Evolutionary conservation across 2,113 vertebrate genomes (phyloP).

Genomic region (Albula glossodonta): DNA sequence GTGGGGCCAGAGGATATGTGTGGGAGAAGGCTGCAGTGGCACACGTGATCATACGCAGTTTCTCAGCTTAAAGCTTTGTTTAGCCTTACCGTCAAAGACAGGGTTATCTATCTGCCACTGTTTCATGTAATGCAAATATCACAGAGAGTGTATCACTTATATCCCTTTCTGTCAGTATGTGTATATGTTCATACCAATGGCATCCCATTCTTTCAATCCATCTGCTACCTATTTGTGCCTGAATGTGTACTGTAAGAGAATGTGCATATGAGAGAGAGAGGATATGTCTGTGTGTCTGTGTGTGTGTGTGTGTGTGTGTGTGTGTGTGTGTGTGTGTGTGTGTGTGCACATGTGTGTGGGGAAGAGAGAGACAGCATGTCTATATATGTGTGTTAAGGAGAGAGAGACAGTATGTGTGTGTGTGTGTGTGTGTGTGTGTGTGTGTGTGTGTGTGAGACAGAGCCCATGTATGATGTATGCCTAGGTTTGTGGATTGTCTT

Average conservation of each 20-base stretch:
- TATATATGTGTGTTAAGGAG: constrained; percentile 59
- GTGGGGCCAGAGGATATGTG: background rate
- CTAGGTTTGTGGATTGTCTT: background rate
- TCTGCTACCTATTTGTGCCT: background rate
- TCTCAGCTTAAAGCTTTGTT: constrained; percentile 68
- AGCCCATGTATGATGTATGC: no score
- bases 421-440: constrained; percentile 57
- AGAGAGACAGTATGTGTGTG: constrained; percentile 18
- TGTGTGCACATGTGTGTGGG: background rate
- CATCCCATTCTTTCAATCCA: background rate
- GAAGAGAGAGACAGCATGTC: constrained; percentile 20
- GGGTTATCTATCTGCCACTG: constrained; percentile 62
- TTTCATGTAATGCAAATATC: background rate
- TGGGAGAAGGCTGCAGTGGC: background rate
- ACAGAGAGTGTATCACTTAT: background rate
- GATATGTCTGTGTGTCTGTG: constrained; percentile 55
- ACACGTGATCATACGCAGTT: constrained; percentile 56
- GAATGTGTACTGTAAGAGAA: background rate
- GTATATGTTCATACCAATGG: background rate
- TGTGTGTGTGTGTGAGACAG: constrained; percentile 43
- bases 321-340: background rate
- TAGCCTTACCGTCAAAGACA: constrained; percentile 74
- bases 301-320: constrained; percentile 47
- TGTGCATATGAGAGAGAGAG: background rate
- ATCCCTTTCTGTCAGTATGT: background rate